phyloP scores from a whole-genome alignment of 2,113 vertebrate genomes.

The Ptychochromis oligacanthus region DNA sequence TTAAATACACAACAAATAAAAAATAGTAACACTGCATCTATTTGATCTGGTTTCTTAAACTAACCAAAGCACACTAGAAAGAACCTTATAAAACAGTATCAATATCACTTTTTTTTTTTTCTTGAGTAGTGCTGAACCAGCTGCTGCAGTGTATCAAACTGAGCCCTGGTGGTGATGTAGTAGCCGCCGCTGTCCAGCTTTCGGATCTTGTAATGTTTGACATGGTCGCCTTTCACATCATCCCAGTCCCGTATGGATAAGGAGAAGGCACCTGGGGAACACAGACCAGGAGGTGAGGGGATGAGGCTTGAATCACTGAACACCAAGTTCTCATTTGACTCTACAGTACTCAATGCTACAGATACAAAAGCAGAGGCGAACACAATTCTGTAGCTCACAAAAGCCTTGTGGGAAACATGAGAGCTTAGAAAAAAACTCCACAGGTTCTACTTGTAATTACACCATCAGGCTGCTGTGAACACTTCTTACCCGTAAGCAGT shows the following conservation, averaged over 20 bases:
- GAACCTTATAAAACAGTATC: background rate
- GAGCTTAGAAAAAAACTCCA: background rate
- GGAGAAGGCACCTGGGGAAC: slow-evolving; percentile 91
- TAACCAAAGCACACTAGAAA: background rate
- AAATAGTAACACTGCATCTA: background rate
- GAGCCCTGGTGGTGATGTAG: slow-evolving; percentile 97
- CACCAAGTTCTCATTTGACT: background rate
- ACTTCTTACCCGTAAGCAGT: slow-evolving; percentile 1
- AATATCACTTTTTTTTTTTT: slow-evolving; percentile 58
- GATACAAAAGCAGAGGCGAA: background rate
- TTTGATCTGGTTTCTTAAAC: background rate
- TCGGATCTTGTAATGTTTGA: slow-evolving; percentile 99
- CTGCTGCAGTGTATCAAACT: slow-evolving; percentile 95
- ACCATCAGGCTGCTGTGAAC: slow-evolving; percentile 5
- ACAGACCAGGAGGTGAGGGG: background rate
- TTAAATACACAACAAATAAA: background rate
- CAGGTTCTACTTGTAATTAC: background rate
- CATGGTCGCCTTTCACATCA: slow-evolving; percentile 95
- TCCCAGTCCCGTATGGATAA: slow-evolving; percentile 98
- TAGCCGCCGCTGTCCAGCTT: slow-evolving; percentile 98
- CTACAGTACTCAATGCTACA: background rate
- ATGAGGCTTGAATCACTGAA: background rate
- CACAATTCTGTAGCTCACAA: background rate
- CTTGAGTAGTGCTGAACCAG: slow-evolving; percentile 98
- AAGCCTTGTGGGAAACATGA: background rate